Evolutionary conservation across 2,888 invertebrate species (phyloP).

Genomic region (Tortrix viridana): DNA sequence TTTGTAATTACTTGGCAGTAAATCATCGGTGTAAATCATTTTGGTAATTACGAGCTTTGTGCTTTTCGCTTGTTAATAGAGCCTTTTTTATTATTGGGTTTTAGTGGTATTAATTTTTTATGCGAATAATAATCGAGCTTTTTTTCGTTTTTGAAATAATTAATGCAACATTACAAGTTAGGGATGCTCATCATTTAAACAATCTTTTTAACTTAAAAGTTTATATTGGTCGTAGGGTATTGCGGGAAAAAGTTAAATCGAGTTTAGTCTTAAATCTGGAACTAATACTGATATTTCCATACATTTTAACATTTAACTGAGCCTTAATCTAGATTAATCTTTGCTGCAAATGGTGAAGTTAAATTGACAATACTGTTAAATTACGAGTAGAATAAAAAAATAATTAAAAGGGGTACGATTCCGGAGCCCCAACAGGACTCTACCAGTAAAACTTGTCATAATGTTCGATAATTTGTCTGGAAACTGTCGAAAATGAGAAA

Average conservation of each 20-base stretch:
- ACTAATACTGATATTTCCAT: too few relatives aligned
- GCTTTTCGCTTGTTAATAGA: conserved; percentile 2
- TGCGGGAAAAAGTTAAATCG: too few relatives aligned
- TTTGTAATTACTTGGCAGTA: conserved; percentile 17
- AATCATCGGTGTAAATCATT: conserved; percentile 30
- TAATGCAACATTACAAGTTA: too few relatives aligned
- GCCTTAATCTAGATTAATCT: too few relatives aligned
- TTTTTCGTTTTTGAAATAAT: too few relatives aligned
- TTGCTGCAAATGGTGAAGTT: too few relatives aligned
- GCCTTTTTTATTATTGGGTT: conserved; percentile 1
- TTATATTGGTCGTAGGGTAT: too few relatives aligned
- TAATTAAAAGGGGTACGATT: not conserved
- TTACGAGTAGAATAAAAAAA: not conserved
- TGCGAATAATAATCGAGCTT: not conserved
- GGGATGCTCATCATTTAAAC: too few relatives aligned
- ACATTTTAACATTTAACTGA: too few relatives aligned
- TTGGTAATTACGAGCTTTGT: not conserved
- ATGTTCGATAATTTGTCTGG: conserved; percentile 34
- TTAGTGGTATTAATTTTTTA: not conserved
- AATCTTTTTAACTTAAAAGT: too few relatives aligned
- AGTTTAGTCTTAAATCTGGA: too few relatives aligned
- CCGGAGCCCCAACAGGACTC: conserved; percentile 2
- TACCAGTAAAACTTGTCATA: conserved; percentile 26
- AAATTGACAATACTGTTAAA: too few relatives aligned
- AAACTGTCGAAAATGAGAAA: conserved; percentile 36